Base-by-base conservation (phyloP, 2,888 invertebrate genomes). In the Lymantria dispar region DNA sequence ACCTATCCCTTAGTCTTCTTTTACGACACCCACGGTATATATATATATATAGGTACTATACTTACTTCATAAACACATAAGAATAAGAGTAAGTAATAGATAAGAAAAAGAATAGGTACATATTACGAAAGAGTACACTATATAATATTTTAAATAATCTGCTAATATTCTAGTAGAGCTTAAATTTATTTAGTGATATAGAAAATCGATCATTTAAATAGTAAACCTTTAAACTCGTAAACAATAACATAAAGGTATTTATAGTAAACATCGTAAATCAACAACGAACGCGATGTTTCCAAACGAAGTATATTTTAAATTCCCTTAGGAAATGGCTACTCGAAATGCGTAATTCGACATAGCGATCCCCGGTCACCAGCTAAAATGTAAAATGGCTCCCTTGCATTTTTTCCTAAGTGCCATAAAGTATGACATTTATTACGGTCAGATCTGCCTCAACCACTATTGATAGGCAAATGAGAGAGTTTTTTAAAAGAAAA, bases 381-480 rank as follows among this genome's bases (percentile, higher is more conserved):
- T 76, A 85, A 82, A 88, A 88, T 87, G 87, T 89, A 89, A 91
- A 91, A 90, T 85, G 84, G 84, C 85, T 87, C 88, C 89, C 90
- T 91, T 88, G 90, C 90, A 91, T 90, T 89, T 90, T 87, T 88
- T 83, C 87, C 81, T 81, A 85, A 89, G 88, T 85, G 88, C 87
- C 85, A 87, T 91, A 91, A 90, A 90, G 81, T 90, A 89, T 87
- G 90, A 91, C 90, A 87, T 91, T 91, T 91, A 91, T 91, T 89
- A 91, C 90, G 90, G 90, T 91, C 90, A 90, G 86, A 90, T 90
- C 88, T 89, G 87, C 88, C 86, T 83, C 83, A 83, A 88, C 85
- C 91, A 91, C 91, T 90, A 91, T 91, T 90, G 91, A 90, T 90
- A 91, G 91, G 90, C 91, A 91, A 91, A 91, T 90, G 91, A 90